Conservation (phyloP, 2,797 vertebrate species). For the Gymnothorax reevesii region DNA sequence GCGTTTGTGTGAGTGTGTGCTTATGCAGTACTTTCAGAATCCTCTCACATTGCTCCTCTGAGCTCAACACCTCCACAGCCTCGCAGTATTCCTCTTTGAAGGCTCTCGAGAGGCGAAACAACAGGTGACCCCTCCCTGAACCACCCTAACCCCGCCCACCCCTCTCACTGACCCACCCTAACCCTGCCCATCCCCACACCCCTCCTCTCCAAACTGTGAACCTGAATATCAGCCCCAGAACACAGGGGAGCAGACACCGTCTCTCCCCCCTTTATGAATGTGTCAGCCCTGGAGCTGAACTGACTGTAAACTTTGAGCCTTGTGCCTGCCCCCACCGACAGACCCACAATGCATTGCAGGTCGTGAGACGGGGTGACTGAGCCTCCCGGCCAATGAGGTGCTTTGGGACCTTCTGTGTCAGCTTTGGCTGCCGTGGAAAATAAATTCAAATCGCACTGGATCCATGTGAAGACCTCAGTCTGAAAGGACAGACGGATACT, state of each 20-base stretch:
- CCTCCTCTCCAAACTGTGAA: constrained; percentile 6
- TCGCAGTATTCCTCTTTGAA: neutral
- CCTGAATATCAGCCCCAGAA: neutral
- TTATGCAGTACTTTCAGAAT: neutral
- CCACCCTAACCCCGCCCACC: neutral
- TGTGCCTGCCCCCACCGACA: neutral
- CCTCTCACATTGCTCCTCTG: neutral
- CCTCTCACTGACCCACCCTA: neutral
- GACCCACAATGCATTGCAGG: constrained; percentile 21
- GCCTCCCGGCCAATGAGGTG: constrained; percentile 12
- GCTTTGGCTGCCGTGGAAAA: neutral
- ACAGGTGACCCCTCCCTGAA: neutral
- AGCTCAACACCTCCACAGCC: neutral
- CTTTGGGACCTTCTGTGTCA: neutral
- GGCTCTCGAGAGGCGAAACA: neutral
- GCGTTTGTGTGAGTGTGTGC: neutral
- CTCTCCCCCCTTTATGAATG: neutral
- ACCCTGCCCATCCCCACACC: neutral
- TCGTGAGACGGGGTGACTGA: neutral
- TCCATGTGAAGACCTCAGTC: neutral
- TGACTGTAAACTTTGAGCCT: neutral
- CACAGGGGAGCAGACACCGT: neutral
- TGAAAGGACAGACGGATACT: neutral
- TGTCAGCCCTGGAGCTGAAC: neutral
- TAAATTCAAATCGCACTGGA: neutral